A percentile compares a stretch with the other conserved stretches of the same genome.
phyloP scores from a whole-genome alignment of 2,797 vertebrate species.

The Sardinella longiceps region DNA sequence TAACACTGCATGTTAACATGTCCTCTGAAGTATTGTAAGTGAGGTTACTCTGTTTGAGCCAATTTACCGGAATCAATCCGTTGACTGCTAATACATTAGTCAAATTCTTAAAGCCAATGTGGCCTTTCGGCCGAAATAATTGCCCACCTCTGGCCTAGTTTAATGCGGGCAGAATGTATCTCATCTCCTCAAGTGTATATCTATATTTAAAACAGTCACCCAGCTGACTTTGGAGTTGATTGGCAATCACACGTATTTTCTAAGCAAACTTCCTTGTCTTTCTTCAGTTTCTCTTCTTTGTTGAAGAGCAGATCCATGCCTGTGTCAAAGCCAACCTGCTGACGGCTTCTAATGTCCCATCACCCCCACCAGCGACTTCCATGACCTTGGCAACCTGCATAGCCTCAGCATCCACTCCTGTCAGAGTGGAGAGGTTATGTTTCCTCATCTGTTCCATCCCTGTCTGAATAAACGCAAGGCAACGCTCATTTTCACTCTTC shows the following conservation, averaged over 20 bases:
- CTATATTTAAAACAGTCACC: conserved; percentile 17
- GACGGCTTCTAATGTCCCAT: conserved; percentile 30
- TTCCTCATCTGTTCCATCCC: conserved; percentile 41
- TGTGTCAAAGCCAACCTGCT: conserved; percentile 44
- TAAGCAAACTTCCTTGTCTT: conserved; percentile 36
- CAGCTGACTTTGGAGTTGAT: not conserved
- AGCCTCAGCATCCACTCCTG: rapidly evolving
- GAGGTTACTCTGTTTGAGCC: no score
- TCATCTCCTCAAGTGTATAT: not conserved
- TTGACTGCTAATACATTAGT: no score
- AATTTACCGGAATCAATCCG: no score
- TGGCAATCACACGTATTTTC: conserved; percentile 30
- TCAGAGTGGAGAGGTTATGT: conserved; percentile 26
- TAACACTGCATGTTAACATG: no score
- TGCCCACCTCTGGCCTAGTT: not conserved
- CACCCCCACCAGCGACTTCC: not conserved
- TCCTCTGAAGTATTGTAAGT: no score
- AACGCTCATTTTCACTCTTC: not conserved
- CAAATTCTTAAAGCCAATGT: no score
- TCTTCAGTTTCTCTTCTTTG: conserved; percentile 47
- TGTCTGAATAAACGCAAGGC: conserved; percentile 26
- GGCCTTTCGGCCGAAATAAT: no score
- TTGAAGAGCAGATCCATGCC: conserved; percentile 52
- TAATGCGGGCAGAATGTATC: not conserved
- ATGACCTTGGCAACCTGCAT: not conserved